These are phyloP conservation scores for Sinosuthora webbiana DNA, from an alignment of 2,113 vertebrate species.

Conservation along the genomic window DNA sequence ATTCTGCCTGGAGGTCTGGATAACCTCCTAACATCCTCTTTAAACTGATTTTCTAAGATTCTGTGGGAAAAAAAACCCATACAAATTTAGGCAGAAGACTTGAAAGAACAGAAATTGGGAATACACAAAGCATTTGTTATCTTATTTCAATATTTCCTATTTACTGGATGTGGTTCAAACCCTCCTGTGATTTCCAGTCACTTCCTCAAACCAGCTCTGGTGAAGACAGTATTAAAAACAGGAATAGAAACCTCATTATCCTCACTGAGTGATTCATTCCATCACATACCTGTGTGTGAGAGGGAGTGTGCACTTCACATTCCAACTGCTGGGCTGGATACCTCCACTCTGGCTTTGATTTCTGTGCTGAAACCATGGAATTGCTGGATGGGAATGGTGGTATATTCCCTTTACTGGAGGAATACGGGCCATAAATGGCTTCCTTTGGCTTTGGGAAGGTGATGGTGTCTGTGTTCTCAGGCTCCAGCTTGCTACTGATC, in stretches of 20 bases:
- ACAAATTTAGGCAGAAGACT: background rate
- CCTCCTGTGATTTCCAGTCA: background rate
- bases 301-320: background rate
- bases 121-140: background rate
- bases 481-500: background rate
- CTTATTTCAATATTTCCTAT: background rate
- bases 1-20: constrained; percentile 57
- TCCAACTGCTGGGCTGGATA: background rate
- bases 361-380: constrained; percentile 15
- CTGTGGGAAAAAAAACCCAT: background rate
- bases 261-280: background rate
- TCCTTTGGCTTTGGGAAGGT: background rate
- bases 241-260: background rate
- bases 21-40: constrained; percentile 41
- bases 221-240: background rate
- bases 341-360: background rate
- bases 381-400: constrained; percentile 43
- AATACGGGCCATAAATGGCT: background rate
- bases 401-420: background rate
- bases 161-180: background rate
- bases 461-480: background rate
- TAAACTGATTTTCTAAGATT: background rate
- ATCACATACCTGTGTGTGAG: constrained; percentile 42
- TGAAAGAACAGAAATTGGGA: background rate
- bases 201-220: background rate